Conservation (phyloP, 2,113 vertebrate genomes). For the Gavia stellata region DNA sequence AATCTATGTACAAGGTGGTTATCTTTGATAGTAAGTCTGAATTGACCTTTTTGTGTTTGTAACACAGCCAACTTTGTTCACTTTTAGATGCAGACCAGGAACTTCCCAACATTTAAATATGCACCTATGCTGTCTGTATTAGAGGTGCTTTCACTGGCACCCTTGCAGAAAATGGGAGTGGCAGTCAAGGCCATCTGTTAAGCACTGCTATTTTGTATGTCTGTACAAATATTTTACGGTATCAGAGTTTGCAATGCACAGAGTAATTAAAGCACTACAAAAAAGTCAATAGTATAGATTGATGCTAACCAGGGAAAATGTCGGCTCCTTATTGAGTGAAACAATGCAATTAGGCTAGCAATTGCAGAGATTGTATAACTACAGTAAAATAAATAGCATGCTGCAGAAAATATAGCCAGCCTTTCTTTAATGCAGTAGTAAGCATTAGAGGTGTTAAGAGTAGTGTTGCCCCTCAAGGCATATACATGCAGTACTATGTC, state of each 20-base stretch:
- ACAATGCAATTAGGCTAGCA: background rate
- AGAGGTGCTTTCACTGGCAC: background rate
- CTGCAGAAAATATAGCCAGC: background rate
- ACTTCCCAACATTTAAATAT: background rate
- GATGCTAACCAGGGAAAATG: background rate
- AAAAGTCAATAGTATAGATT: background rate
- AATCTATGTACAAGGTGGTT: background rate
- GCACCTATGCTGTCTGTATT: background rate
- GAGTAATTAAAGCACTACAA: slow-evolving; percentile 6
- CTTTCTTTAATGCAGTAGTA: background rate
- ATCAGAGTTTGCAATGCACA: background rate
- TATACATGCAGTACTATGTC: background rate
- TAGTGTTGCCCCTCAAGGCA: background rate
- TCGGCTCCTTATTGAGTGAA: background rate
- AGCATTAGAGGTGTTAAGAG: background rate
- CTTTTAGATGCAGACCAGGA: background rate
- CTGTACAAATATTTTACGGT: background rate
- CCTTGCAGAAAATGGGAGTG: background rate
- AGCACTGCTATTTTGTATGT: background rate
- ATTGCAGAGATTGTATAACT: background rate
- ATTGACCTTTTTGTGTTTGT: background rate
- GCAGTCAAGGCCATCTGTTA: background rate
- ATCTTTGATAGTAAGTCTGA: background rate
- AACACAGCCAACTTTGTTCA: background rate
- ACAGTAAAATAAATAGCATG: background rate